A percentile compares a stretch with the other conserved stretches of the same genome.
phyloP scores from a whole-genome alignment of 1,140 invertebrate genomes.

The Listronotus bonariensis region DNA sequence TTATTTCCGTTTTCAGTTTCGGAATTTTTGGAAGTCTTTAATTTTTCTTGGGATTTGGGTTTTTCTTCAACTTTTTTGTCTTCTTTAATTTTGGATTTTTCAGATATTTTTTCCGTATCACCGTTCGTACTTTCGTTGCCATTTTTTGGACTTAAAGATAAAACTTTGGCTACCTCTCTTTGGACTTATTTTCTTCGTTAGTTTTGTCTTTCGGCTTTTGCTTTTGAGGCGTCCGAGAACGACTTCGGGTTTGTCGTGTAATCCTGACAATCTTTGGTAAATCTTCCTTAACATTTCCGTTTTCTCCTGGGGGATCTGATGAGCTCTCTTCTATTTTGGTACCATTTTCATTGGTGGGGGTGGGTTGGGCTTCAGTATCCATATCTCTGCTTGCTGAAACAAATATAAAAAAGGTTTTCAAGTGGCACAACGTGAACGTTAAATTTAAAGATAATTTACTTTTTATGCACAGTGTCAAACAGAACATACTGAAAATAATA shows the following conservation, averaged over 20 bases:
- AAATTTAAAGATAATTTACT: too few species aligned
- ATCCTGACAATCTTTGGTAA: background rate
- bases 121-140: background rate
- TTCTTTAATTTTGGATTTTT: constrained; percentile 3
- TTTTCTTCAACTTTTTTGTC: constrained; percentile 18
- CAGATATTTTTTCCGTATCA: background rate
- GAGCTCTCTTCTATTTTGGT: constrained; percentile 17
- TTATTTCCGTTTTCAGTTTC: background rate
- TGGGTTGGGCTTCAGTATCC: constrained; percentile 19
- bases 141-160: background rate
- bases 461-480: too few species aligned
- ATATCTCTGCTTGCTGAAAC: constrained; percentile 2
- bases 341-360: constrained; percentile 21
- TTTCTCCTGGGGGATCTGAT: background rate
- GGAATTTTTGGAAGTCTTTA: background rate
- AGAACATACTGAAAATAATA: too few species aligned
- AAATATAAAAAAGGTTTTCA: too few species aligned
- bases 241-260: constrained; percentile 5
- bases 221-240: constrained; percentile 36
- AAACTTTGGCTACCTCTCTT: constrained; percentile 13
- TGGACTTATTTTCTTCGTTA: constrained; percentile 15
- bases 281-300: background rate
- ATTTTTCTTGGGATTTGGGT: background rate
- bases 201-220: constrained; percentile 7
- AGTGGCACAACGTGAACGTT: too few species aligned